A percentile compares a stretch with the other conserved stretches of the same genome.
phyloP scores from a whole-genome alignment of 2,797 vertebrate genomes.

The Ctenopoma multispine region DNA sequence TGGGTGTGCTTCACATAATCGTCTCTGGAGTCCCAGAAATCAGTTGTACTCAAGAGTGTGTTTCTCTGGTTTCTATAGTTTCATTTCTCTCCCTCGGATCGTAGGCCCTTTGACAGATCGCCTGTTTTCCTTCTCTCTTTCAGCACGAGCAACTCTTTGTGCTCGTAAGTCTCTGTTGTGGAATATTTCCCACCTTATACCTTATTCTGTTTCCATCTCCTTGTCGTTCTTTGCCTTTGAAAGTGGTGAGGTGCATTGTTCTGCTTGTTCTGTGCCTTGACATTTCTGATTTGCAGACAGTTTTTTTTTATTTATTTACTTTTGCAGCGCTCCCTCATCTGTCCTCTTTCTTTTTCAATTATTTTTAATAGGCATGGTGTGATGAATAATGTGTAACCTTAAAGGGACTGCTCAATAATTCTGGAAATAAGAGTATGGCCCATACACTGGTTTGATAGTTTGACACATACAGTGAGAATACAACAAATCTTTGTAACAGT shows the following conservation, averaged over 20 bases:
- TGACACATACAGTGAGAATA: not conserved
- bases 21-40: conserved; percentile 70
- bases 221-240: conserved; percentile 32
- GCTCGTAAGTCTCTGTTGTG: conserved; percentile 38
- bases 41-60: conserved; percentile 39
- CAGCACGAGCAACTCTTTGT: conserved; percentile 34
- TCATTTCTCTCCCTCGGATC: conserved; percentile 41
- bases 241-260: conserved; percentile 43
- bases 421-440: not conserved
- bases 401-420: not conserved
- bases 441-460: not conserved
- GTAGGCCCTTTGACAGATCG: conserved; percentile 45
- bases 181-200: conserved; percentile 53
- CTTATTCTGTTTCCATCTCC: conserved; percentile 23
- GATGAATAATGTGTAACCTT: not conserved
- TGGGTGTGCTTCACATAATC: conserved; percentile 60
- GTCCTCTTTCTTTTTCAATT: not conserved
- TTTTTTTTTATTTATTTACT: conserved; percentile 8
- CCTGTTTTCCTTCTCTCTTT: conserved; percentile 54
- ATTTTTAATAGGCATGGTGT: too few relatives aligned
- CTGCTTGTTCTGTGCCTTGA: conserved; percentile 34
- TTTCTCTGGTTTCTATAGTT: conserved; percentile 63
- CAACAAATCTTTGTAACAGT: too few relatives aligned
- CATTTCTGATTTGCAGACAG: conserved; percentile 43
- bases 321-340: not conserved